Percentiles rank a stretch among this genome's conserved stretches.
Evolutionary conservation across 1,140 invertebrate genomes (phyloP).

Genomic region (Diachasmimorpha longicaudata): DNA sequence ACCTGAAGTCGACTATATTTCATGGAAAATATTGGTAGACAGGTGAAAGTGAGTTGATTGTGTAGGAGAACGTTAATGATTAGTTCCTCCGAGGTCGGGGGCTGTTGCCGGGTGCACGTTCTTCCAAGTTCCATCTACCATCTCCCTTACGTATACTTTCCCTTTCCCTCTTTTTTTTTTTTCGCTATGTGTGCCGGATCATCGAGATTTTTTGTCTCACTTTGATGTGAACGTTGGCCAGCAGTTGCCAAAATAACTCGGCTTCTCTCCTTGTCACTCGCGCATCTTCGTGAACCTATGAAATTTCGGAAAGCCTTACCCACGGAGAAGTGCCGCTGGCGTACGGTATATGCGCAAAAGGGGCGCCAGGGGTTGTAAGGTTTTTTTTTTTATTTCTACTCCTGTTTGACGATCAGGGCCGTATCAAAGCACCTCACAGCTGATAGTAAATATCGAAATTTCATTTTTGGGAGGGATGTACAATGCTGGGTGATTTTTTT

Average conservation of each 20-base stretch:
- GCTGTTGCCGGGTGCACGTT: constrained; percentile 59
- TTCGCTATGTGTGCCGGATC: constrained; percentile 11
- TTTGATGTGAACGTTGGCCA: constrained; percentile 33
- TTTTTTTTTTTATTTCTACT: constrained; percentile 46
- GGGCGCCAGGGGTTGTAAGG: constrained; percentile 60
- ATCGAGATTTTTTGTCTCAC: not conserved
- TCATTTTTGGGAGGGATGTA: not conserved
- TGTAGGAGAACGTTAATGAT: constrained; percentile 57
- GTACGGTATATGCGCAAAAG: constrained; percentile 35
- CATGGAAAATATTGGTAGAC: constrained; percentile 29
- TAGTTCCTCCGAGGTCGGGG: constrained; percentile 55
- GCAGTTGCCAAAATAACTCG: constrained; percentile 24
- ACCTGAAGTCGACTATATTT: not conserved
- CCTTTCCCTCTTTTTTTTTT: constrained; percentile 9
- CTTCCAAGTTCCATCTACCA: constrained; percentile 37
- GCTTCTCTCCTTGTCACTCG: constrained; percentile 21
- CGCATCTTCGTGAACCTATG: not conserved
- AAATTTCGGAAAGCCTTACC: not conserved
- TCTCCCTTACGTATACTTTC: constrained; percentile 16
- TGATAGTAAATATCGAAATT: not conserved
- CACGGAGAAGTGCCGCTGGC: constrained; percentile 27
- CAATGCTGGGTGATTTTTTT: too few relatives aligned
- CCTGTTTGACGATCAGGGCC: constrained; percentile 28
- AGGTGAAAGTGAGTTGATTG: constrained; percentile 34
- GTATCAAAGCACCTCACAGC: constrained; percentile 4